Evolutionary conservation across 2,888 invertebrate species (phyloP).

Genomic region (Pammene fasciana): DNA sequence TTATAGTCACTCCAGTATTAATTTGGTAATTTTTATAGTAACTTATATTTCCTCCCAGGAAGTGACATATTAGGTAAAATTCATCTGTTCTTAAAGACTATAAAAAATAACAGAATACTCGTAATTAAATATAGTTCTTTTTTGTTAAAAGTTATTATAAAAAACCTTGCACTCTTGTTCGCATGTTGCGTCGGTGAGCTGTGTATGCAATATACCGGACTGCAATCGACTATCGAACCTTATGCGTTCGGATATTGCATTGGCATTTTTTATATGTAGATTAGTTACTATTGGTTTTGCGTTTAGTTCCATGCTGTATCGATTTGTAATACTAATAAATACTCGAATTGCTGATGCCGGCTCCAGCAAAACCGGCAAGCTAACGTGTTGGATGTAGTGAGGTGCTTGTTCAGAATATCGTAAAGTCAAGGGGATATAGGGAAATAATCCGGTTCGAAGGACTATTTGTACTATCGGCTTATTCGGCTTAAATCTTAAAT

Average conservation of each 20-base stretch:
- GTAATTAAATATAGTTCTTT: neutral
- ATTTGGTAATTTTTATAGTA: no score
- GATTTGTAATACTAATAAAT: constrained; percentile 27
- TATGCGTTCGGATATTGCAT: constrained; percentile 35
- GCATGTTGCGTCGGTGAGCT: neutral
- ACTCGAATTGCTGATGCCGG: constrained; percentile 10
- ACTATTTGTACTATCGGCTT: no score
- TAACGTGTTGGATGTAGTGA: constrained; percentile 3
- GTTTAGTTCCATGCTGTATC: constrained; percentile 12
- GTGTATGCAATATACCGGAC: constrained; percentile 32
- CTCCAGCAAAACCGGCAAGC: neutral
- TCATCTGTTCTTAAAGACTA: no score
- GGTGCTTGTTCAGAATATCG: neutral
- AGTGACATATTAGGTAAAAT: no score
- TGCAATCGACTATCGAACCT: constrained; percentile 35
- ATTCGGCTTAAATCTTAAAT: no score
- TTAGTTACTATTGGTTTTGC: constrained; percentile 14
- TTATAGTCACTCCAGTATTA: no score
- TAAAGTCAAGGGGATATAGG: neutral
- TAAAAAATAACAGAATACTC: no score
- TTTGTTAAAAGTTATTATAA: neutral
- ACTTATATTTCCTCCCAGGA: no score
- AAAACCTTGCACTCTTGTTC: neutral
- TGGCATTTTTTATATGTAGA: constrained; percentile 30
- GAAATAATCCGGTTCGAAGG: no score